Percentiles rank a stretch among this genome's conserved stretches.
These are phyloP conservation scores for Ascidia mentula DNA, from an alignment of 23 tunicate genomes.

Conservation along the genomic window DNA sequence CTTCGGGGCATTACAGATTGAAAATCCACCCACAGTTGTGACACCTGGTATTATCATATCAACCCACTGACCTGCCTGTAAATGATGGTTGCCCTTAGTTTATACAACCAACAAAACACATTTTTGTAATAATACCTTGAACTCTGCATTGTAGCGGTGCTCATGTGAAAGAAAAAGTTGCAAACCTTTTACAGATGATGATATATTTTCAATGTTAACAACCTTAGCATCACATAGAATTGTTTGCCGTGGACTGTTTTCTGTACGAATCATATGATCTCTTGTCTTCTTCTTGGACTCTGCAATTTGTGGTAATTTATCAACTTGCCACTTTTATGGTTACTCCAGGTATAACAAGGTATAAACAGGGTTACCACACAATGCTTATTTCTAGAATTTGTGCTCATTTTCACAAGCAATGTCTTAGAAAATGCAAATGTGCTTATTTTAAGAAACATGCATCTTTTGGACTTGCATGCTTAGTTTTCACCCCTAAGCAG, in stretches of 20 bases:
- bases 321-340: too few relatives aligned
- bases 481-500: too few relatives aligned
- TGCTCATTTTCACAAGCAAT: too few relatives aligned
- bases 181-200: constrained; percentile 50
- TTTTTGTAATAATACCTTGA: constrained; percentile 17
- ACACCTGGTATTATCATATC: constrained; percentile 75
- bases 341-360: too few relatives aligned
- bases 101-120: too few relatives aligned
- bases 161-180: constrained; percentile 19
- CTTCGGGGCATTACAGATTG: constrained; percentile 73
- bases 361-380: too few relatives aligned
- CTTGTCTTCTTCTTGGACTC: constrained; percentile 8
- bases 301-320: too few relatives aligned
- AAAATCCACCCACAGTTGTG: constrained; percentile 77
- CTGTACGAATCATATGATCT: constrained; percentile 75
- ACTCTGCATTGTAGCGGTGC: constrained; percentile 7
- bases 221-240: constrained; percentile 21
- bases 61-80: constrained; percentile 95
- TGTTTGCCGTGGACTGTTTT: constrained; percentile 35
- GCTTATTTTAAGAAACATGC: too few relatives aligned
- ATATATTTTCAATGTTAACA: constrained; percentile 38
- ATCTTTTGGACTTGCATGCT: too few relatives aligned
- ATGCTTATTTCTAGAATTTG: too few relatives aligned
- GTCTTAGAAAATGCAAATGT: too few relatives aligned
- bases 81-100: too few relatives aligned